phyloP scores from a whole-genome alignment of 1,140 invertebrate species.

The Aphis craccivora region DNA sequence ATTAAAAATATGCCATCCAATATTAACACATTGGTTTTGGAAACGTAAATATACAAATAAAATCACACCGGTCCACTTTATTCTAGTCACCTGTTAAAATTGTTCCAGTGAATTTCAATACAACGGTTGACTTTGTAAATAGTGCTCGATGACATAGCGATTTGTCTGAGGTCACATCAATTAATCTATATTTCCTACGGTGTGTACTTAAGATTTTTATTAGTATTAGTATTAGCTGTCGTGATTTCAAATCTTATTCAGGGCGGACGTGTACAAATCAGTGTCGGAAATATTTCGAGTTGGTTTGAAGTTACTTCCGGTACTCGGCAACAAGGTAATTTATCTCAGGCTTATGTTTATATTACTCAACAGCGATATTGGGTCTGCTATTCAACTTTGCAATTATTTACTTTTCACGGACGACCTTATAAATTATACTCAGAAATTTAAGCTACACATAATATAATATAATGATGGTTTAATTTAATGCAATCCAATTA shows the following conservation, averaged over 20 bases:
- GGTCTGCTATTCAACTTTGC: neutral
- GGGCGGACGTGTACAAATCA: neutral
- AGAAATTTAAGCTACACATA: neutral
- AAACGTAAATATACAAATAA: neutral
- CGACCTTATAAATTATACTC: neutral
- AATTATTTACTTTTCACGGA: conserved; percentile 8
- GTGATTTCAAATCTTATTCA: neutral
- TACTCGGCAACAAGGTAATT: neutral
- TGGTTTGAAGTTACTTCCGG: neutral
- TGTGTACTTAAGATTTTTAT: neutral
- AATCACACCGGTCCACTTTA: neutral
- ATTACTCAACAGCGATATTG: neutral
- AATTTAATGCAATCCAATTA: neutral
- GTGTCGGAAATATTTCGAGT: neutral
- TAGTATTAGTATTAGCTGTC: neutral
- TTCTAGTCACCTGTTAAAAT: neutral
- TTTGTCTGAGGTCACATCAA: neutral
- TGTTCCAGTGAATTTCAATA: neutral
- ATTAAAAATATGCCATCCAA: neutral
- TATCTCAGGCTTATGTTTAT: neutral
- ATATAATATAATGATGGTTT: neutral
- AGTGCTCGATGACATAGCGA: neutral
- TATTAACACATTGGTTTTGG: neutral
- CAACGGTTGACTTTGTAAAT: neutral
- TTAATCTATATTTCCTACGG: neutral